Evolutionary conservation across 2,797 vertebrate genomes (phyloP).

Genomic region (Sciurus vulgaris): DNA sequence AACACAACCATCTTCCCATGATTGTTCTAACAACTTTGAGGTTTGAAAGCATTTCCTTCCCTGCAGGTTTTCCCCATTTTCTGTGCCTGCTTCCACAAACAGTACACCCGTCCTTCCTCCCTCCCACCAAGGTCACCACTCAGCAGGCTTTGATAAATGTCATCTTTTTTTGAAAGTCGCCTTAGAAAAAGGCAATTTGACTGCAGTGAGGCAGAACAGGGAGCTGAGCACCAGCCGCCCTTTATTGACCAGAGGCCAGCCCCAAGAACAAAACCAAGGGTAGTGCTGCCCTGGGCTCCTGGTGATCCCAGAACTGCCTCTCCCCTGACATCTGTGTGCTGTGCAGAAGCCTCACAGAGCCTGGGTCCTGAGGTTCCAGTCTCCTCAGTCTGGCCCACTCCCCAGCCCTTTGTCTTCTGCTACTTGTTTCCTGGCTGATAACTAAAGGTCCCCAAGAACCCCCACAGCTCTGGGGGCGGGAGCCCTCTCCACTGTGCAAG

Average conservation of each 20-base stretch:
- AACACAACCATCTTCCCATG: neutral
- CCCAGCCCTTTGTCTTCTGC: constrained; percentile 68
- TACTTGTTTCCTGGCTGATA: constrained; percentile 72
- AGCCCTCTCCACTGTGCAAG: constrained; percentile 75
- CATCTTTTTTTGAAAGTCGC: constrained; percentile 80
- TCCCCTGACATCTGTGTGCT: neutral
- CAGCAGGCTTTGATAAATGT: constrained; percentile 82
- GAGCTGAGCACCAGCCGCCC: constrained; percentile 75
- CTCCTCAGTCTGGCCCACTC: neutral
- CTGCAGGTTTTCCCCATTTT: constrained; percentile 51
- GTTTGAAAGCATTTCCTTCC: constrained; percentile 47
- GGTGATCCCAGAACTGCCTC: neutral
- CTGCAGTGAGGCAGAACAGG: constrained; percentile 85
- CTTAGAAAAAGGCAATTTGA: constrained; percentile 84
- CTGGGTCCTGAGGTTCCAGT: neutral
- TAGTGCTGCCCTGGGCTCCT: neutral
- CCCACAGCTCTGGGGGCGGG: constrained; percentile 66
- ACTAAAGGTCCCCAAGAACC: constrained; percentile 74
- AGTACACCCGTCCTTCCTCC: constrained; percentile 40
- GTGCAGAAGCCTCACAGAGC: neutral
- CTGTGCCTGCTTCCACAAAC: constrained; percentile 70
- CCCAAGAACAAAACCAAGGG: constrained; percentile 39
- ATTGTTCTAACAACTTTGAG: neutral
- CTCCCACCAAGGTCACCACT: constrained; percentile 83
- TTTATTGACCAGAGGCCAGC: constrained; percentile 76